These are phyloP conservation scores for Mamestra brassicae DNA, from an alignment of 2,888 invertebrate species.

Conservation along the genomic window DNA sequence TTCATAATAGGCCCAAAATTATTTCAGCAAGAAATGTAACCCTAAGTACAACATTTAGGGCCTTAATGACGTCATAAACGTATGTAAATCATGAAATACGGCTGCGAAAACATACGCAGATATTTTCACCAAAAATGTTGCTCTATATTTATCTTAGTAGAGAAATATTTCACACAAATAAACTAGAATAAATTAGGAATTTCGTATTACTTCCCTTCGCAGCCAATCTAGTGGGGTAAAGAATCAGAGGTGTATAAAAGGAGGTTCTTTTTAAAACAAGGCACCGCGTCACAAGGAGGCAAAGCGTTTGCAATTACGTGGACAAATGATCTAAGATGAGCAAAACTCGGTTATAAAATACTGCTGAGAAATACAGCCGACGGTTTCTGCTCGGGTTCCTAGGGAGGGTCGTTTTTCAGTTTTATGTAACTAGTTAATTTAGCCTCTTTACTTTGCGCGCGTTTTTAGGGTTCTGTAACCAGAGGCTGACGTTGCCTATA, in stretches of 20 bases:
- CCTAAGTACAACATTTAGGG: constrained; percentile 42
- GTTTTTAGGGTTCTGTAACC: constrained; percentile 19
- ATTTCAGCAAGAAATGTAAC: constrained; percentile 25
- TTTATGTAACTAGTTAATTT: constrained; percentile 68
- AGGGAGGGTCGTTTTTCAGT: constrained; percentile 61
- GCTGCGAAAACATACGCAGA: constrained; percentile 19
- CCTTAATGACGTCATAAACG: constrained; percentile 54
- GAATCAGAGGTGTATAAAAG: constrained; percentile 65
- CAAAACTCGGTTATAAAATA: constrained; percentile 69
- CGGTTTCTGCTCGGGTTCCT: constrained; percentile 35
- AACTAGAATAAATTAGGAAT: constrained; percentile 58
- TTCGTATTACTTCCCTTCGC: constrained; percentile 56
- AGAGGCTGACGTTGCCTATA: fast-evolving
- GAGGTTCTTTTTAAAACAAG: constrained; percentile 71
- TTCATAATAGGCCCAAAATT: constrained; percentile 36
- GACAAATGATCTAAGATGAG: constrained; percentile 74
- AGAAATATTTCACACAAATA: constrained; percentile 34
- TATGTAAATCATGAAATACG: constrained; percentile 53
- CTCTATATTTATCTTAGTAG: constrained; percentile 28
- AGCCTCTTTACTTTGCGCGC: constrained; percentile 37
- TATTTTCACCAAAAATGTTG: constrained; percentile 11
- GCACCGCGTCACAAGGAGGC: constrained; percentile 68
- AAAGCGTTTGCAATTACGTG: constrained; percentile 74
- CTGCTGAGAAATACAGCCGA: constrained; percentile 60
- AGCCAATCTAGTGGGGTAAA: constrained; percentile 53